Evolutionary conservation across 2,888 invertebrate genomes (phyloP), one percentile per base, ranked within the genome.

Genomic region (Chironomus riparius): DNA sequence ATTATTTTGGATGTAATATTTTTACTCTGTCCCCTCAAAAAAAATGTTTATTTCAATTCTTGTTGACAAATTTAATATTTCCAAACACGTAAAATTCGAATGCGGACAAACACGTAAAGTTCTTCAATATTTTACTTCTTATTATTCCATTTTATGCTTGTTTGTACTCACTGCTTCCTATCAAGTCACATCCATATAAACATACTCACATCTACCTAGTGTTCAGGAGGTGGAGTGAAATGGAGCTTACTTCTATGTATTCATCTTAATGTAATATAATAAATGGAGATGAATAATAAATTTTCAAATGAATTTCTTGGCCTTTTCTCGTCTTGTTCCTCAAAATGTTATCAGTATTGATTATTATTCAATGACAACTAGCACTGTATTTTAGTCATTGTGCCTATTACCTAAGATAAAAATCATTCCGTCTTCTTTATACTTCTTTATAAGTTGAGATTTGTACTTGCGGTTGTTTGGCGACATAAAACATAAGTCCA

Each of bases 251-350:
- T 47, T 73, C 62, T 62, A 38, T 38, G 10, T 38, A 38, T 65
- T 21, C 65, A 24, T 56, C 56, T 18, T 56, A 15, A 56, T 65
- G 24, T 61, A 73, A 73, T 71, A 21, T 56, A 71, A 71, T 71
- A 56, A 71, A 71, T 22, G 21, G 62, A 62, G 74, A 68, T 74
- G 74, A 74, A 74, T 74, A 74, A 74, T 68, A 74, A 74, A 74
- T 68, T 73, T 56, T 21, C 18, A 62, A 50, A 71, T 71, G 71
- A 71, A 71, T 24, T 70, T 22, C 22, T 71, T 71, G 4, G 10
- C 22, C 48, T 70, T 15, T 47, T 18, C 15, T 68, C 38, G 15
- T 65, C 24, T 13, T 68, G 13, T 18, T 56, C 15, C 4, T 56
- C 56, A 18, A 56, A 18, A 15, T 15, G 56, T 56, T 56, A 56